Evolutionary conservation across 2,113 vertebrate species (phyloP), one percentile per base, ranked within the genome.

Genomic region (Hymenochirus boettgeri): DNA sequence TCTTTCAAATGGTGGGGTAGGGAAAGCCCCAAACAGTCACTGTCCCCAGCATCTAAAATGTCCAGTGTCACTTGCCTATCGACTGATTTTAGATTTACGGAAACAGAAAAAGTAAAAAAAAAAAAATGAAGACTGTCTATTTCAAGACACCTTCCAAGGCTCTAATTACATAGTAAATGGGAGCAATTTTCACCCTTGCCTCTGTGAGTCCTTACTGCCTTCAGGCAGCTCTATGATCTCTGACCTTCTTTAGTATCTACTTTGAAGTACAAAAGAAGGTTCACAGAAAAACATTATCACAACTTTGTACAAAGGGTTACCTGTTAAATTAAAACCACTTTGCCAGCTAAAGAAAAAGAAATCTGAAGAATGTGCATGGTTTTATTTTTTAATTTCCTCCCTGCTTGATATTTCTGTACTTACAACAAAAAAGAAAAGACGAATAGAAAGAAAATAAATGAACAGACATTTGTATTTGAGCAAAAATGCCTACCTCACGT

Each of bases 131-230:
- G 46, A 59, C 19, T 35, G 27, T 57, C 19, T 18, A 23, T 57
- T 18, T 19, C 24, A 21, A 57, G 47, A 59, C 64, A 59, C 64
- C 56, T 52, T 59, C 64, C 31, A 67, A 27, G 21, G 27, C 31
- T 39, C 64, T 67, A 59, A 67, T 67, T 67, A 67, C 42, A 45
- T 33, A 52, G 58, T 58, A 67, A 58, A 52, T 59, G 64, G 46
- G 45, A 52, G 56, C 46, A 67, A 59, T 58, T 67, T 58, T 67
- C 62, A 50, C 42, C 26, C 54, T 25, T 22, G 63, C 54, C 56
- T 46, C 35, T 15, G 46, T 52, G 52, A 57, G 39, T 48, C 22
- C 7, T 51, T 29, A 6, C 7, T 42, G 55, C 46, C 64, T 59
- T 29, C 13, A 52, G 64, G 64, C 56, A 59, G 19, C 21, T 50